Conservation (phyloP, 2,888 invertebrate species). For the Clunio marinus region DNA sequence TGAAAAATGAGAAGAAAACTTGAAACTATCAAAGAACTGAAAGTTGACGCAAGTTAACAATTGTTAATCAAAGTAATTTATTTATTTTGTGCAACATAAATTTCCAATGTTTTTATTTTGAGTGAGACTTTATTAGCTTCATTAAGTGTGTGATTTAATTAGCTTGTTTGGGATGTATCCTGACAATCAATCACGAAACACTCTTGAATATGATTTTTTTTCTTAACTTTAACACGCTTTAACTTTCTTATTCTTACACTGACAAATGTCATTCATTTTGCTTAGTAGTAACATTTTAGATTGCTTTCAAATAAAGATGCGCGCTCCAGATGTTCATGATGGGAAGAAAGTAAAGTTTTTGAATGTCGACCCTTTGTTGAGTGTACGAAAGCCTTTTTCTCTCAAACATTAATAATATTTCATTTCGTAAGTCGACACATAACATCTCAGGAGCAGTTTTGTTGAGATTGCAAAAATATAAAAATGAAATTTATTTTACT, state of each 20-base stretch:
- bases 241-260: too few species aligned
- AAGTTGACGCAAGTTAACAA: too few species aligned
- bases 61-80: too few species aligned
- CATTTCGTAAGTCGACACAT: not conserved
- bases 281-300: not conserved
- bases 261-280: not conserved
- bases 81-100: too few species aligned
- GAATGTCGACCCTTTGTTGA: constrained; percentile 23
- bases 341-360: constrained; percentile 14
- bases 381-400: constrained; percentile 11
- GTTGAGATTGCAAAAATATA: constrained; percentile 11
- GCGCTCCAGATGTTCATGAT: constrained; percentile 37
- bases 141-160: too few species aligned
- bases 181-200: too few species aligned
- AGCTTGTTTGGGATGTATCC: too few species aligned
- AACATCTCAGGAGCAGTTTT: constrained; percentile 2
- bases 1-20: not conserved
- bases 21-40: not conserved
- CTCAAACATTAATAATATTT: constrained; percentile 20
- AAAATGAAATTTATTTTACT: constrained; percentile 25
- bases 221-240: too few species aligned
- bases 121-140: too few species aligned
- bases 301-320: constrained; percentile 37
- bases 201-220: too few species aligned
- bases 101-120: too few species aligned